phyloP scores from a whole-genome alignment of 2,888 invertebrate species.

The Cataglyphis altisquamis region DNA sequence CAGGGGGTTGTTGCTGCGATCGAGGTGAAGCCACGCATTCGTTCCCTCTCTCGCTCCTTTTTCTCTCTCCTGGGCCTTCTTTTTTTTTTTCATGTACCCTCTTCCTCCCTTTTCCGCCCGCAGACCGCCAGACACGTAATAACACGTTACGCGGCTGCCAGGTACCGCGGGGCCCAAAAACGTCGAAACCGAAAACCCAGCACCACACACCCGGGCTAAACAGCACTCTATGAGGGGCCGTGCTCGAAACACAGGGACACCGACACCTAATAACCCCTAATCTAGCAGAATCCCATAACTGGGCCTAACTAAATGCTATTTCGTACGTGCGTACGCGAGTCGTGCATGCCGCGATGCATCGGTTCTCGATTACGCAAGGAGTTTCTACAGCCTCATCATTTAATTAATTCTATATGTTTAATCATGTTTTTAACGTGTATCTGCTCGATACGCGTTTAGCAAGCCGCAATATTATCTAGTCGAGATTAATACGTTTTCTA shows the following conservation, averaged over 20 bases:
- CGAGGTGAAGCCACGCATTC: slow-evolving; percentile 54
- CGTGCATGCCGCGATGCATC: slow-evolving; percentile 39
- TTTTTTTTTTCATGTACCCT: slow-evolving; percentile 61
- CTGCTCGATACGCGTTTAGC: neutral
- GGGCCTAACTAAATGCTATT: slow-evolving; percentile 83
- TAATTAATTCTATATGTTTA: slow-evolving; percentile 46
- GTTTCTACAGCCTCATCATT: slow-evolving; percentile 5
- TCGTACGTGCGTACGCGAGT: slow-evolving; percentile 70
- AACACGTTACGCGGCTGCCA: slow-evolving; percentile 81
- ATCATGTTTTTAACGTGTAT: slow-evolving; percentile 38
- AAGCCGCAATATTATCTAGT: neutral
- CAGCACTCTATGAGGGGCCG: slow-evolving; percentile 76
- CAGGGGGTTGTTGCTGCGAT: slow-evolving; percentile 66
- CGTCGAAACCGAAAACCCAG: slow-evolving; percentile 77
- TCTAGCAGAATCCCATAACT: slow-evolving; percentile 83
- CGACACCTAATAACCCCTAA: slow-evolving; percentile 85
- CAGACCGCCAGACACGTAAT: slow-evolving; percentile 84
- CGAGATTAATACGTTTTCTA: neutral
- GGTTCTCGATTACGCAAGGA: slow-evolving; percentile 28
- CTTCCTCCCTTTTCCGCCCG: slow-evolving; percentile 66
- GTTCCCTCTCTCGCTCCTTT: slow-evolving; percentile 59
- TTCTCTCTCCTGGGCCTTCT: slow-evolving; percentile 42
- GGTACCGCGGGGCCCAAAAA: slow-evolving; percentile 81
- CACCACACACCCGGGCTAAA: slow-evolving; percentile 79
- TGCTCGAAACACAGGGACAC: slow-evolving; percentile 82